phyloP scores from a whole-genome alignment of 2,888 invertebrate genomes.

The Drosophila setosimentum region DNA sequence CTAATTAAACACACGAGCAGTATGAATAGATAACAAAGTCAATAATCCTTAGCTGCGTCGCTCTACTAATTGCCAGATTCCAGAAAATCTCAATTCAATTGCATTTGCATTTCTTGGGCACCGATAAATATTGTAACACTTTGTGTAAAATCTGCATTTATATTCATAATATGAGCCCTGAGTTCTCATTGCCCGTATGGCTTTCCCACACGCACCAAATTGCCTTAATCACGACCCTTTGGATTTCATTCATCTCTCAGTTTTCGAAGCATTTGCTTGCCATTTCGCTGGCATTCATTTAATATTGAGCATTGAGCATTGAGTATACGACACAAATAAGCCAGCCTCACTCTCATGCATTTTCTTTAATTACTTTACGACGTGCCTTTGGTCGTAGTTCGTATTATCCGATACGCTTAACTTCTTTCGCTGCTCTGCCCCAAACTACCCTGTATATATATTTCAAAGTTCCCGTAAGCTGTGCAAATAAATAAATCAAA shows the following conservation, averaged over 20 bases:
- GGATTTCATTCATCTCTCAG: neutral
- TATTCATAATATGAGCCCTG: neutral
- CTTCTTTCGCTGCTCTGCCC: neutral
- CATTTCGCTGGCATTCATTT: neutral
- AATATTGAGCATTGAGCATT: neutral
- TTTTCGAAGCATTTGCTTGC: neutral
- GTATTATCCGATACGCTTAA: conserved; percentile 24
- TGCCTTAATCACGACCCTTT: neutral
- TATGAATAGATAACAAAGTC: neutral
- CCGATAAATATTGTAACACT: neutral
- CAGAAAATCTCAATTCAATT: neutral
- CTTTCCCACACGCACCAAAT: neutral
- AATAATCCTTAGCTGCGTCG: neutral
- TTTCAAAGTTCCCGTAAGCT: neutral
- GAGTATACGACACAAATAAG: neutral
- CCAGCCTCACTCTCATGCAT: neutral
- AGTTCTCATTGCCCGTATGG: neutral
- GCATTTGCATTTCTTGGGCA: neutral
- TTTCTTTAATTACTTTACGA: conserved; percentile 43
- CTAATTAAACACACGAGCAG: neutral
- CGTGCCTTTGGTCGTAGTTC: conserved; percentile 1
- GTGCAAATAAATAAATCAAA: too few species aligned
- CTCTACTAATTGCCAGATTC: neutral
- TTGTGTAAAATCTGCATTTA: neutral
- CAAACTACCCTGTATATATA: neutral